phyloP scores from a whole-genome alignment of 2,888 invertebrate genomes.

The Phortica okadai region DNA sequence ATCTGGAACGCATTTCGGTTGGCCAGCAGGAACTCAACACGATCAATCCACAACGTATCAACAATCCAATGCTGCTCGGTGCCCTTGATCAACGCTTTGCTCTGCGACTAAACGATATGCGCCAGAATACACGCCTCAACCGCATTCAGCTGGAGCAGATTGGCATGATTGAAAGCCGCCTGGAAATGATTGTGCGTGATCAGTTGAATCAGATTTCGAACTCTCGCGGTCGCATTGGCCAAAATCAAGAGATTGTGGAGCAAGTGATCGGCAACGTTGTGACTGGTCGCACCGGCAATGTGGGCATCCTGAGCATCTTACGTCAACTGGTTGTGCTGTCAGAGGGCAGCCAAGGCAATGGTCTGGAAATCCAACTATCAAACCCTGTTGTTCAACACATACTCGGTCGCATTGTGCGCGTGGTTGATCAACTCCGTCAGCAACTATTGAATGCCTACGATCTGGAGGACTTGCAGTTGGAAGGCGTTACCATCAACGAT shows the following conservation, averaged over 20 bases:
- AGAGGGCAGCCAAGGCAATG: conserved; percentile 38
- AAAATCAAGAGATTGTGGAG: conserved; percentile 48
- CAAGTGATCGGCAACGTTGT: conserved; percentile 55
- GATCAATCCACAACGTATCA: conserved; percentile 77
- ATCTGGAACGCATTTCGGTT: conserved; percentile 84
- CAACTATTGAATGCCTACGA: conserved; percentile 80
- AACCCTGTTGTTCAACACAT: conserved; percentile 78
- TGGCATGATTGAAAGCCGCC: conserved; percentile 50
- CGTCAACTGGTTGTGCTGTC: conserved; percentile 50
- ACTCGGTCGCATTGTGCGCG: conserved; percentile 62
- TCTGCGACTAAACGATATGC: conserved; percentile 57
- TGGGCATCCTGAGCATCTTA: conserved; percentile 56
- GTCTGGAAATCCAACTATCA: conserved; percentile 80
- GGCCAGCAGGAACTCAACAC: conserved; percentile 77
- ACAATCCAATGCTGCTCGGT: conserved; percentile 77
- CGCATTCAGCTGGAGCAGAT: conserved; percentile 51
- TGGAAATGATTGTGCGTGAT: conserved; percentile 45
- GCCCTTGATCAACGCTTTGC: conserved; percentile 44
- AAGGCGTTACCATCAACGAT: conserved; percentile 80
- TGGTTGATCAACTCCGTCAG: conserved; percentile 82
- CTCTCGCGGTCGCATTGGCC: background rate
- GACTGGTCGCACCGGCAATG: conserved; percentile 53
- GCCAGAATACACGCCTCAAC: conserved; percentile 48
- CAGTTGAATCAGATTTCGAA: conserved; percentile 35
- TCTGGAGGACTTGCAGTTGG: conserved; percentile 79